Evolutionary conservation across 1,140 invertebrate genomes (phyloP).

Genomic region (Venustaconcha ellipsiformis): DNA sequence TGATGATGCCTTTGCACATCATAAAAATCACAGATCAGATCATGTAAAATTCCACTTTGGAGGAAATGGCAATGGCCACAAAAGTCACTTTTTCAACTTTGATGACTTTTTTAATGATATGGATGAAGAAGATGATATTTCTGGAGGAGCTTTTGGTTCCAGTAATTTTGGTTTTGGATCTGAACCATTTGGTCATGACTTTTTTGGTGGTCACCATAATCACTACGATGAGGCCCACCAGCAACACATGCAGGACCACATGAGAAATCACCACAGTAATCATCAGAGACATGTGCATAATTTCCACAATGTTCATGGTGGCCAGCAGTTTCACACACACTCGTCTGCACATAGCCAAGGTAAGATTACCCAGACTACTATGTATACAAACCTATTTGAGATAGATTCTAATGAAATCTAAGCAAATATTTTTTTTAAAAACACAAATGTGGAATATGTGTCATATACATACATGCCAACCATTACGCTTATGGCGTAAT

Average conservation of each 20-base stretch:
- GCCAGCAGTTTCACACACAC: too few relatives aligned
- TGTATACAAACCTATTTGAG: too few relatives aligned
- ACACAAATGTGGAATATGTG: too few relatives aligned
- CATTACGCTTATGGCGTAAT: too few relatives aligned
- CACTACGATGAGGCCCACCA: slow-evolving; percentile 32
- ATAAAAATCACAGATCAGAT: slow-evolving; percentile 15
- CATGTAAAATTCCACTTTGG: slow-evolving; percentile 43
- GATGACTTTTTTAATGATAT: slow-evolving; percentile 57
- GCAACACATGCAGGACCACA: slow-evolving; percentile 27
- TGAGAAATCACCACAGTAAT: slow-evolving; percentile 27
- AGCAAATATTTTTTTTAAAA: too few relatives aligned
- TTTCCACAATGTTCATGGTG: too few relatives aligned
- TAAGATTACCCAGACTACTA: too few relatives aligned
- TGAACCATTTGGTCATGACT: slow-evolving; percentile 25
- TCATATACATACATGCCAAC: too few relatives aligned
- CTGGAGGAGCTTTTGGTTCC: slow-evolving; percentile 27
- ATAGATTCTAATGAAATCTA: too few relatives aligned
- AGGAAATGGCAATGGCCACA: slow-evolving; percentile 33
- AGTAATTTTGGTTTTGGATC: slow-evolving; percentile 28
- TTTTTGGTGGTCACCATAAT: slow-evolving; percentile 36
- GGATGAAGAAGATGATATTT: slow-evolving; percentile 44
- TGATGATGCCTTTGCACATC: slow-evolving; percentile 53
- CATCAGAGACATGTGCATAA: slow-evolving; percentile 23
- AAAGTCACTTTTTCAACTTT: slow-evolving; percentile 53
- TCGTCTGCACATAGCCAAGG: too few relatives aligned